phyloP scores from a whole-genome alignment of 2,888 invertebrate species.

The Aricia artaxerxes region DNA sequence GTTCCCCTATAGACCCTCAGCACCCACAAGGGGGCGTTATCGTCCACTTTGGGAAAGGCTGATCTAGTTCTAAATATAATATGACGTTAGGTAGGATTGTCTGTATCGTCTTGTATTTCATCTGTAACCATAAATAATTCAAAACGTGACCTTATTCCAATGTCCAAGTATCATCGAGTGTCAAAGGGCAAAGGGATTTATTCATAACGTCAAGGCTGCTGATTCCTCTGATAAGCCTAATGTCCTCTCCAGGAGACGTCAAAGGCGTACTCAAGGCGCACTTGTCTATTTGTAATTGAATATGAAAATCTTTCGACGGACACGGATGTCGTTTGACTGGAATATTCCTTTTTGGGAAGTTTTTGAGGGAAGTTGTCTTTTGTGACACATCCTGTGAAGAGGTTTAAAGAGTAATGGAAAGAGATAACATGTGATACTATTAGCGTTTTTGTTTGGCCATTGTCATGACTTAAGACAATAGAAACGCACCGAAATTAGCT shows the following conservation, averaged over 20 bases:
- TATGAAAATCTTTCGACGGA: slow-evolving; percentile 74
- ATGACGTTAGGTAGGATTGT: too few species aligned
- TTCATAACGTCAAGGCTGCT: slow-evolving; percentile 37
- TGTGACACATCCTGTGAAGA: too few species aligned
- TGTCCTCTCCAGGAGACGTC: slow-evolving; percentile 69
- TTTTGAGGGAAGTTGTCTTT: too few species aligned
- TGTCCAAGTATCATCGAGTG: slow-evolving; percentile 30
- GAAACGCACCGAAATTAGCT: too few species aligned
- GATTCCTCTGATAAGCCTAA: slow-evolving; percentile 52
- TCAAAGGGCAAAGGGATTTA: slow-evolving; percentile 36
- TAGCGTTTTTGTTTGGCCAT: too few species aligned
- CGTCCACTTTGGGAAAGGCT: too few species aligned
- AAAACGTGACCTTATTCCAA: neutral
- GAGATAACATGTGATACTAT: too few species aligned
- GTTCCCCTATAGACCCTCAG: too few species aligned
- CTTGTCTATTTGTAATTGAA: slow-evolving; percentile 80
- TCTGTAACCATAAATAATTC: neutral
- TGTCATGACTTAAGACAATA: too few species aligned
- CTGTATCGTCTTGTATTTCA: neutral
- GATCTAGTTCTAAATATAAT: too few species aligned
- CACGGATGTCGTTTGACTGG: slow-evolving; percentile 47
- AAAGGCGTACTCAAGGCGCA: slow-evolving; percentile 73
- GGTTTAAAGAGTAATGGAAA: too few species aligned
- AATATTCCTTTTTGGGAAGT: slow-evolving; percentile 30
- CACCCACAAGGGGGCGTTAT: too few species aligned